Evolutionary conservation across 2,888 invertebrate genomes (phyloP).

Genomic region (Rotaria magnacalcarata): DNA sequence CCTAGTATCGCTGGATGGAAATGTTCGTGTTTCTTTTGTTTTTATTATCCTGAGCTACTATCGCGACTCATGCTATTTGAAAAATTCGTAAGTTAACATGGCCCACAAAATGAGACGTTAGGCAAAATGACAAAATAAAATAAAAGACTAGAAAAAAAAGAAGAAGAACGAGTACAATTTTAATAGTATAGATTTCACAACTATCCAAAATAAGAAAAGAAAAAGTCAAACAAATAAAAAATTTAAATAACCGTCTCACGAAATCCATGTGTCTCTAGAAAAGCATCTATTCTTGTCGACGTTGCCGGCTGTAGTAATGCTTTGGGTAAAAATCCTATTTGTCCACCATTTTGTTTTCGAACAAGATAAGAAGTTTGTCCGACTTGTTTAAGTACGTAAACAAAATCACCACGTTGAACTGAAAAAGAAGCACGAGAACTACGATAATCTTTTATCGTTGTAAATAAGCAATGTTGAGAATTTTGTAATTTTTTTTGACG

Average conservation of each 20-base stretch:
- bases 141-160: neutral
- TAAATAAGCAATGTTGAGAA: neutral
- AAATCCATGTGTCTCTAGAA: conserved; percentile 19
- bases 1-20: neutral
- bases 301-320: neutral
- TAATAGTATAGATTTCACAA: neutral
- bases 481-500: neutral
- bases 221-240: neutral
- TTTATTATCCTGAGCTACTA: neutral
- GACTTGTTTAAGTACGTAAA: conserved; percentile 12
- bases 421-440: conserved; percentile 20
- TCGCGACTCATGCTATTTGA: neutral
- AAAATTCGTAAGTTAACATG: neutral
- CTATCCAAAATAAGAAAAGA: neutral
- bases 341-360: conserved; percentile 2
- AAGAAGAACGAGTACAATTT: neutral
- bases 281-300: neutral
- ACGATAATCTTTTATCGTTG: conserved; percentile 4
- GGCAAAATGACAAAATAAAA: neutral
- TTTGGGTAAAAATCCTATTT: conserved; percentile 13
- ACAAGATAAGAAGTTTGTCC: conserved; percentile 3
- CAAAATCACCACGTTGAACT: conserved; percentile 22
- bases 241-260: conserved; percentile 5
- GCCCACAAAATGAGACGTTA: neutral
- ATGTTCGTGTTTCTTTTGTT: neutral